Conservation (phyloP, 2,113 vertebrate species). For the Acrocephalus arundinaceus region DNA sequence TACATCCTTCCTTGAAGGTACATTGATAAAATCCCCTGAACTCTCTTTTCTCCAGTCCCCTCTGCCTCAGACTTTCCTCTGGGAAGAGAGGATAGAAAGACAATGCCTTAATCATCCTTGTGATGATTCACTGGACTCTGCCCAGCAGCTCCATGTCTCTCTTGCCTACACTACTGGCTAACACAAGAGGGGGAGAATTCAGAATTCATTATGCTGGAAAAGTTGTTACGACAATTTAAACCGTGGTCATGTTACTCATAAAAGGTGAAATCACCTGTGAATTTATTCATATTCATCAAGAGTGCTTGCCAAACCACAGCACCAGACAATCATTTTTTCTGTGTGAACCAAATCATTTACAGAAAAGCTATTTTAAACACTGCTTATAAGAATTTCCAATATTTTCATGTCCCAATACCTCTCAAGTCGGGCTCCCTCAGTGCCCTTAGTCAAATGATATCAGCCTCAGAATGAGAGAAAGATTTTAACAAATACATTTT, state of each 20-base stretch:
- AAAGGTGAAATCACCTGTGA: slow-evolving; percentile 44
- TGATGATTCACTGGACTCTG: background rate
- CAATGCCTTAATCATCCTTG: background rate
- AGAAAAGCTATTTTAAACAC: slow-evolving; percentile 69
- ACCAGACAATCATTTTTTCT: slow-evolving; percentile 50
- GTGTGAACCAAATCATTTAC: slow-evolving; percentile 59
- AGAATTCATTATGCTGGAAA: background rate
- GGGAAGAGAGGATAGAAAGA: background rate
- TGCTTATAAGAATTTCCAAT: slow-evolving; percentile 65
- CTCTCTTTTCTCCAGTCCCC: background rate
- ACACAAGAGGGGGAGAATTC: background rate
- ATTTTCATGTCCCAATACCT: slow-evolving; percentile 58
- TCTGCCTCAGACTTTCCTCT: background rate
- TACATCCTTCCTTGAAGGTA: background rate
- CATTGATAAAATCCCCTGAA: background rate
- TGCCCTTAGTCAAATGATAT: slow-evolving; percentile 60
- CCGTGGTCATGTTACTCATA: background rate
- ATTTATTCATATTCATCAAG: slow-evolving; percentile 49
- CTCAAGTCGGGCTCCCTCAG: slow-evolving; percentile 62
- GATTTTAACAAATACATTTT: slow-evolving; percentile 71
- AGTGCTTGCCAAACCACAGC: slow-evolving; percentile 39
- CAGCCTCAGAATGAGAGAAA: slow-evolving; percentile 57
- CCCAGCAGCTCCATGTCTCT: background rate
- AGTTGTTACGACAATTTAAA: background rate
- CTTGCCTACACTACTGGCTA: background rate